Base-by-base conservation (phyloP, 2,797 vertebrate genomes). In the Siniperca scherzeri region DNA sequence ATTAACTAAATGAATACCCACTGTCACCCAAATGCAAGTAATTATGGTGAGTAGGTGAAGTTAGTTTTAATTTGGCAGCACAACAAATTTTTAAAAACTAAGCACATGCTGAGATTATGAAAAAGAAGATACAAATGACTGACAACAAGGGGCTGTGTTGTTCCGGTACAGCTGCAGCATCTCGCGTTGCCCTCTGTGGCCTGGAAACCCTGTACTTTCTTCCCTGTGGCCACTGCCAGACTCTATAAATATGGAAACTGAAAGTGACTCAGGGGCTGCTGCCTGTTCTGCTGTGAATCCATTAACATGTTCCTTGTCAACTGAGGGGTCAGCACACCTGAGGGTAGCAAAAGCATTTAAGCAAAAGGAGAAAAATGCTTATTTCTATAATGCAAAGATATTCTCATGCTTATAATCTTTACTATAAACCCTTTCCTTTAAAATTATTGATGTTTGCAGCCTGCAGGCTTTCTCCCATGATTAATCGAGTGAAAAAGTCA, bases 401-500 rank as follows among this genome's bases (percentile, higher is more conserved):
- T 66, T 85, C 73, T 67, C n/a, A 55, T 77, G 76, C 65, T 83
- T 42, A 66, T 80, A 81, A 84, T 88, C 80, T 88, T 81, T 78
- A 73, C 60, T 81, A 66, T 82, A 80, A 77, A 83, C 60, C n/a
- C 12, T 59, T 84, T 85, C 82, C 76, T 80, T 77, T 85, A 81
- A 82, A 84, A 80, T 72, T 60, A 87, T 85, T 68, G 82, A 86
- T 78, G 77, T 84, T 48, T 85, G 72, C 73, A 84, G 88, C 82
- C 80, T 60, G 64, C 65, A 68, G 87, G 83, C 69, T 56, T 74
- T 81, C 57, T 61, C 46, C 17, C 7, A 73, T 87, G 88, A 88
- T 91, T 86, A 87, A 89, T 87, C 67, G 83, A 83, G 80, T 65
- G 71, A 77, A 83, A 80, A 75, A 88, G 81, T 83, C 82, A 56